phyloP scores from a whole-genome alignment of 2,797 vertebrate genomes.

The Todus mexicanus region DNA sequence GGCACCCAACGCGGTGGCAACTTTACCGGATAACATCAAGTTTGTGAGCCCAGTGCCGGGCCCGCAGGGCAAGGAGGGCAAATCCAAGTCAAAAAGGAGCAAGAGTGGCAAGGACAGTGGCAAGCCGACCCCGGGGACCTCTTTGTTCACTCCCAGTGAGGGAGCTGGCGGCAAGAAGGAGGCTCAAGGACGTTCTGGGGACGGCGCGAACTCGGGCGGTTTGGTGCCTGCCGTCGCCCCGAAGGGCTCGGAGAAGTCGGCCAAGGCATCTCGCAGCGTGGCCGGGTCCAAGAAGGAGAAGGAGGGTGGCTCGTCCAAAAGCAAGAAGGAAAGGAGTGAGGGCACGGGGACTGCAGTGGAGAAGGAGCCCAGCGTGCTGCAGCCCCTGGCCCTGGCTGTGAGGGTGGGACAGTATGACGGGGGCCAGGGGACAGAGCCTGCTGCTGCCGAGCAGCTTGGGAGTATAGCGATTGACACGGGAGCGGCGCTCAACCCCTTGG shows the following conservation, averaged over 20 bases:
- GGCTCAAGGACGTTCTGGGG: conserved; percentile 86
- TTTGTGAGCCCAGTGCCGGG: conserved; percentile 98
- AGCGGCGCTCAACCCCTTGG: conserved; percentile 89
- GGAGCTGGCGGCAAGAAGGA: conserved; percentile 89
- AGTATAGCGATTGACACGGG: conserved; percentile 95
- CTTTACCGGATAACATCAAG: conserved; percentile 97
- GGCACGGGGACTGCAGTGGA: conserved; percentile 79
- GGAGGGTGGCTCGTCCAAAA: conserved; percentile 89
- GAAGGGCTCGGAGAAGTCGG: conserved; percentile 90
- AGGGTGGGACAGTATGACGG: conserved; percentile 88
- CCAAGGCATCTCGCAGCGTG: conserved; percentile 88
- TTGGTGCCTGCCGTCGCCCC: conserved; percentile 78
- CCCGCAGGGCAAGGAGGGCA: conserved; percentile 97
- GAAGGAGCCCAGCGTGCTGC: conserved; percentile 88
- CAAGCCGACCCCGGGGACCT: conserved; percentile 81
- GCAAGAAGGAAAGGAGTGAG: conserved; percentile 96
- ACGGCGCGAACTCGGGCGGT: conserved; percentile 77
- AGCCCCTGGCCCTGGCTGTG: conserved; percentile 82
- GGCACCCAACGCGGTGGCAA: conserved; percentile 92
- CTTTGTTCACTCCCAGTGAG: conserved; percentile 83
- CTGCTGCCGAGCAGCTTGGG: conserved; percentile 90
- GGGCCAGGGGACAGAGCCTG: conserved; percentile 83
- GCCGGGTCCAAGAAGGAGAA: conserved; percentile 94
- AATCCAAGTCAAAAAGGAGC: conserved; percentile 98
- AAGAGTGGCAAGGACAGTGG: conserved; percentile 98